Base-by-base conservation (phyloP, 2,797 vertebrate genomes). In the Periparus ater region DNA sequence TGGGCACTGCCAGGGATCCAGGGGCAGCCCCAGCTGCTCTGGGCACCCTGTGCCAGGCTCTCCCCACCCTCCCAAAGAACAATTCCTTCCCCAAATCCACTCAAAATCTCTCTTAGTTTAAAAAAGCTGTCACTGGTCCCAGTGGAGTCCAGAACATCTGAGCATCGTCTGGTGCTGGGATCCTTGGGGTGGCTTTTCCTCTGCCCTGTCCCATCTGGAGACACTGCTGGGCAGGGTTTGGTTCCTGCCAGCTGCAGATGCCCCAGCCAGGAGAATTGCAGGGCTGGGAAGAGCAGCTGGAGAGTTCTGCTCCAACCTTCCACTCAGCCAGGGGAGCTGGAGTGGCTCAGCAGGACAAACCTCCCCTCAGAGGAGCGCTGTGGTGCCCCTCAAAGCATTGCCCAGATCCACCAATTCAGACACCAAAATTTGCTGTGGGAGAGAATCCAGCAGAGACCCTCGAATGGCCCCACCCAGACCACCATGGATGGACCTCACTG, bases 401-500 rank as follows among this genome's bases (percentile, higher is more conserved):
- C 60, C 17, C 72, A 18, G 6, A 11, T 0, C 10, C 20, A 7
- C 29, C 32, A 20, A 2, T 19, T 55, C 11, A 19, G 71, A 54
- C 70, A 17, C 17, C 13, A 21, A 53, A 12, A 18, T 47, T 7
- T 8, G 32, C 26, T 7, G 0, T 4, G 15, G 47, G 62, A 63
- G 36, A 13, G 18, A 9, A 53, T 8, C 7, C 68, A n/a, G 13
- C 5, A 23, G 13, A 36, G 44, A 58, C 18, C 25, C 54, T 40
- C 38, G 38, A 40, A 40, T 40, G 38, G 38, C 7, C 17, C 42
- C 45, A 18, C 48, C 61, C 40, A 53, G 15, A 6, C 4, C 76
- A 29, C 26, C 47, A 3, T 0, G 0, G 36, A 10, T 0, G 1
- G 70, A 36, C 19, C 32, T 44, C 10, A 0, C 36, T 51, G 68